Evolutionary conservation across 2,113 vertebrate genomes (phyloP).

Genomic region (Heterotilapia buettikoferi): DNA sequence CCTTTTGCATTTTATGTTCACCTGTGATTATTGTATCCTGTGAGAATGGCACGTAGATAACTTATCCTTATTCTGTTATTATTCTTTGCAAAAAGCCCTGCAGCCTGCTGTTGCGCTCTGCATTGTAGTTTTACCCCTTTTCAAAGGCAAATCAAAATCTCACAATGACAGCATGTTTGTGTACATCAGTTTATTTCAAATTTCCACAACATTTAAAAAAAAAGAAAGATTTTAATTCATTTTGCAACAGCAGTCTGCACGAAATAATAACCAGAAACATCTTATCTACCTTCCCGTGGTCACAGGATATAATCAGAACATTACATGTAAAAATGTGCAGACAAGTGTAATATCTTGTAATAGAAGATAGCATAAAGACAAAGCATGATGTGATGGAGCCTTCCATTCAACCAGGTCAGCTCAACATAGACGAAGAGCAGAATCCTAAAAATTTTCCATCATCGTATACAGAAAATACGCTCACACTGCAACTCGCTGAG

Average conservation of each 20-base stretch:
- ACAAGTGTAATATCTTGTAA: neutral
- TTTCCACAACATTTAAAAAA: neutral
- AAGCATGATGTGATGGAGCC: neutral
- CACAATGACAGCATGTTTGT: neutral
- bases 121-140: neutral
- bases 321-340: neutral
- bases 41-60: neutral
- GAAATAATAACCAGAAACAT: neutral
- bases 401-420: neutral
- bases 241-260: neutral
- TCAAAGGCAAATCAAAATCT: too few relatives aligned
- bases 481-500: neutral
- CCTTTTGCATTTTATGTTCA: neutral
- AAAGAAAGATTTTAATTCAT: neutral
- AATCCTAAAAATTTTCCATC: neutral
- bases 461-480: neutral
- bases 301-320: neutral
- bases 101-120: neutral
- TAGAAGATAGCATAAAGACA: neutral
- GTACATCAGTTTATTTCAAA: neutral
- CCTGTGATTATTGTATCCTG: neutral
- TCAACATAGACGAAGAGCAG: neutral
- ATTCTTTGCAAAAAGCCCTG: neutral
- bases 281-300: neutral
- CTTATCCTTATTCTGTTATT: neutral